Evolutionary conservation across 2,797 vertebrate species (phyloP).

Genomic region (Phoeniculus purpureus): DNA sequence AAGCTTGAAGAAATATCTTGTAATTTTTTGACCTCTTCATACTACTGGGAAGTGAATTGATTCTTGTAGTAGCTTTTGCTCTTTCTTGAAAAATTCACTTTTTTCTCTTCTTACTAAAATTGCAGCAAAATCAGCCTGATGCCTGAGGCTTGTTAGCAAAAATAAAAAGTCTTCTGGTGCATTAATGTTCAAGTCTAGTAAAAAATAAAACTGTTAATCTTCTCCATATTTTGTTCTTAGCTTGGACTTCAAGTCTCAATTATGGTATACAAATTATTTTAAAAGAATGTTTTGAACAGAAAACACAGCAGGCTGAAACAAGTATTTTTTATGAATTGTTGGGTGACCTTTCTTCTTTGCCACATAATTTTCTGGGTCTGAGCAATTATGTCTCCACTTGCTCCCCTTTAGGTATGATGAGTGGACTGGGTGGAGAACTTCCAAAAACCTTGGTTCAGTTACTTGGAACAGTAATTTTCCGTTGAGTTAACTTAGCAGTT

Average conservation of each 20-base stretch:
- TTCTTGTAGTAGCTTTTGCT: neutral
- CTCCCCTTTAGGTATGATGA: neutral
- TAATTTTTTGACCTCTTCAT: neutral
- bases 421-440: slow-evolving; percentile 34
- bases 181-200: neutral
- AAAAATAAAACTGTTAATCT: neutral
- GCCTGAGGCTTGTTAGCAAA: neutral
- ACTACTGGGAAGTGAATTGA: neutral
- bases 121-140: neutral
- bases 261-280: neutral
- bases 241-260: neutral
- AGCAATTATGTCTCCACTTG: neutral
- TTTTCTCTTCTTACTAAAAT: neutral
- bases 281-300: neutral
- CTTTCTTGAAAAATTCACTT: neutral
- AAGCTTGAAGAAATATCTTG: neutral
- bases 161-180: neutral
- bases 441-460: slow-evolving; percentile 17
- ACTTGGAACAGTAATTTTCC: slow-evolving; percentile 56
- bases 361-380: neutral
- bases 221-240: neutral
- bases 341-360: neutral
- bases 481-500: slow-evolving; percentile 12
- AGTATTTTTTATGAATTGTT: neutral
- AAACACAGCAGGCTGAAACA: neutral